Conservation (phyloP, 2,113 vertebrate species). For the Sarotherodon lohbergeri region DNA sequence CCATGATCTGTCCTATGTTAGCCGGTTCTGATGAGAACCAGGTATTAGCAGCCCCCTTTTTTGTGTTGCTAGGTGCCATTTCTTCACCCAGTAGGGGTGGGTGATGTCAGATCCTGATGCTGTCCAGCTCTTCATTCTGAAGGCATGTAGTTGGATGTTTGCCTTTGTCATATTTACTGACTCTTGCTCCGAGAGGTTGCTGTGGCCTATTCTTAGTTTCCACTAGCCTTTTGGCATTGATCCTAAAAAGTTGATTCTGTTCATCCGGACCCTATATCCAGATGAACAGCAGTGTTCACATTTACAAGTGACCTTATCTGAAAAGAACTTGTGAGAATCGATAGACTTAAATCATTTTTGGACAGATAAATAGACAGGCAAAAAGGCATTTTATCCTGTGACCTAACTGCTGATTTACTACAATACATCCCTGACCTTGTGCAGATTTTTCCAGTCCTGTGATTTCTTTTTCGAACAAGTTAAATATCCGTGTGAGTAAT, state of each 20-base stretch:
- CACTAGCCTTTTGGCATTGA: not conserved
- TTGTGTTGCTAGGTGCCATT: not conserved
- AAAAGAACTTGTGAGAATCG: not conserved
- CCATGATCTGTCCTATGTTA: not conserved
- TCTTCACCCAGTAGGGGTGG: not conserved
- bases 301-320: not conserved
- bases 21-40: not conserved
- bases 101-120: not conserved
- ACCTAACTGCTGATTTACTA: not conserved
- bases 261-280: not conserved
- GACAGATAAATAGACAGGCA: not conserved
- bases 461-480: slow-evolving; percentile 28
- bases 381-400: not conserved
- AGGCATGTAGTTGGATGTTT: not conserved
- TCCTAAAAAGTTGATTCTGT: not conserved
- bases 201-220: not conserved
- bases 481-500: slow-evolving; percentile 45
- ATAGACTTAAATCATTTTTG: not conserved
- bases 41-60: not conserved
- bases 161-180: not conserved
- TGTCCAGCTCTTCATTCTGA: not conserved
- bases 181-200: not conserved
- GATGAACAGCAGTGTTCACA: not conserved
- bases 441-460: not conserved
- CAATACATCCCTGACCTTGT: slow-evolving; percentile 39